phyloP scores from a whole-genome alignment of 2,113 vertebrate species.

The Pelecanoides urinatrix region DNA sequence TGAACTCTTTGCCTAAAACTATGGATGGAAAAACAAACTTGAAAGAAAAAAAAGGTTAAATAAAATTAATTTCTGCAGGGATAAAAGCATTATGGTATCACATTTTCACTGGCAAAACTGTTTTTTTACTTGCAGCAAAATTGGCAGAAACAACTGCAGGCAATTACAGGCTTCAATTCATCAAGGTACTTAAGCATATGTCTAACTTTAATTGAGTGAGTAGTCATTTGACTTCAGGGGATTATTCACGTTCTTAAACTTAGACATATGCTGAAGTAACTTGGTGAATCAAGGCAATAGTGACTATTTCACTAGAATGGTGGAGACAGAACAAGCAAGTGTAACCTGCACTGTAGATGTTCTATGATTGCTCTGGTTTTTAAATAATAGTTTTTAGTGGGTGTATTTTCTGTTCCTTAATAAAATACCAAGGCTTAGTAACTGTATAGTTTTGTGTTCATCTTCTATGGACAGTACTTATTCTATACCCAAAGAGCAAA shows the following conservation, averaged over 20 bases:
- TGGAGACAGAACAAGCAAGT: background rate
- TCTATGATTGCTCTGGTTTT: background rate
- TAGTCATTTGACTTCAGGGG: constrained; percentile 32
- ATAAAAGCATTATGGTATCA: background rate
- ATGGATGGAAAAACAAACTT: background rate
- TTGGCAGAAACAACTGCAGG: constrained; percentile 38
- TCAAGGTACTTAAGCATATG: constrained; percentile 37
- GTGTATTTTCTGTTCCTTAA: background rate
- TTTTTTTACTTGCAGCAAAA: constrained; percentile 15
- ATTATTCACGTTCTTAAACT: constrained; percentile 26
- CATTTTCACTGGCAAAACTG: constrained; percentile 3
- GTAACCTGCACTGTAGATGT: background rate
- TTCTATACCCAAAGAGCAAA: background rate
- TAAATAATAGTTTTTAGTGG: background rate
- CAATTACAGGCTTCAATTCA: constrained; percentile 39
- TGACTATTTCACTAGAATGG: background rate
- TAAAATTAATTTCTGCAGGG: background rate
- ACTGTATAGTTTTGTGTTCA: background rate
- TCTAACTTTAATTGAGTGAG: constrained; percentile 31
- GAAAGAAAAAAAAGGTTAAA: background rate
- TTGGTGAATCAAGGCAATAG: constrained; percentile 2
- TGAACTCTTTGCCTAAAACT: background rate
- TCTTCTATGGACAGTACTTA: background rate
- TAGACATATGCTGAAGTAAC: constrained; percentile 2
- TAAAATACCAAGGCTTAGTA: background rate